phyloP scores from a whole-genome alignment of 1,140 invertebrate genomes.

The Copidosoma floridanum region DNA sequence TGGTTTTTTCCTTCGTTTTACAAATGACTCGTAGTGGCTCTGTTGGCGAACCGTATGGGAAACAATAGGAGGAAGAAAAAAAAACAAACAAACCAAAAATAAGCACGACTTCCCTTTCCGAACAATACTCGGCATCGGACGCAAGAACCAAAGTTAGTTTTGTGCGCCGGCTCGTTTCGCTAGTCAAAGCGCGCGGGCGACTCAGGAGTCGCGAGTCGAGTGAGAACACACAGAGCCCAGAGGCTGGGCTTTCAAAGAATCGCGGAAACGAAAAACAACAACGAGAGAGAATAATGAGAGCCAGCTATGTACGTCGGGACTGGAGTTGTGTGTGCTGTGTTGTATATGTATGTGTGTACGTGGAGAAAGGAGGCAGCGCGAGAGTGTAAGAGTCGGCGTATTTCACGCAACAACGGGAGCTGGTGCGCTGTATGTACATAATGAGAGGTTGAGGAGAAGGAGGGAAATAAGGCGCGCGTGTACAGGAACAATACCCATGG shows the following conservation, averaged over 20 bases:
- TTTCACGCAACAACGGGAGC: too few species aligned
- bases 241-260: background rate
- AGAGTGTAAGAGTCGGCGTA: constrained; percentile 11
- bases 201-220: too few species aligned
- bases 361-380: background rate
- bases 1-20: background rate
- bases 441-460: too few species aligned
- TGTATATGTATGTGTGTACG: too few species aligned
- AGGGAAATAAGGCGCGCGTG: background rate
- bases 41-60: too few species aligned
- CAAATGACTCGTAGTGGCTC: too few species aligned
- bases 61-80: too few species aligned
- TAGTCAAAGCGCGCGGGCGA: constrained; percentile 5
- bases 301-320: background rate
- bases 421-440: too few species aligned
- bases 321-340: constrained; percentile 5
- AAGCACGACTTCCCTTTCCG: too few species aligned
- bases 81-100: too few species aligned
- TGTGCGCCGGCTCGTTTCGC: background rate
- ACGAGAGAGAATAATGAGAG: background rate
- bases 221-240: too few species aligned
- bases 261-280: background rate
- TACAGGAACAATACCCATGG: constrained; percentile 9
- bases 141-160: background rate
- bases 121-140: background rate